Conservation (phyloP, 2,888 invertebrate species). For the Tiliacea aurago region DNA sequence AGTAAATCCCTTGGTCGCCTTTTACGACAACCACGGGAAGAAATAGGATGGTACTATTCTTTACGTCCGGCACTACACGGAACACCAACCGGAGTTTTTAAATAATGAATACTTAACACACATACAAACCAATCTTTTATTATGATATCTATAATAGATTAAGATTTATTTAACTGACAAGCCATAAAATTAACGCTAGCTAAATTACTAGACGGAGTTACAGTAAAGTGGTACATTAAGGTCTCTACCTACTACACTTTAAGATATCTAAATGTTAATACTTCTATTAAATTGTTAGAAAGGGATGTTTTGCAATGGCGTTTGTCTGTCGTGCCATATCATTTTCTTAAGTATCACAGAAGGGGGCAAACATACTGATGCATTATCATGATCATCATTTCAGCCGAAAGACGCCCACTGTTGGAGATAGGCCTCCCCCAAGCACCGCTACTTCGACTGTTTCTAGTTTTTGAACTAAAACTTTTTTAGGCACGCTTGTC, state of each 20-base stretch:
- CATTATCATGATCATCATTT: too few species aligned
- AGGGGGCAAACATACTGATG: not conserved
- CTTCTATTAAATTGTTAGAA: conserved; percentile 36
- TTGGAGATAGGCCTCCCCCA: too few species aligned
- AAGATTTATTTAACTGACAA: conserved; percentile 47
- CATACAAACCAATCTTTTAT: conserved; percentile 25
- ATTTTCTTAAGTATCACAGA: not conserved
- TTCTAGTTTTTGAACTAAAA: too few species aligned
- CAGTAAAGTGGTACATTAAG: conserved; percentile 51
- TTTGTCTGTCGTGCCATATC: not conserved
- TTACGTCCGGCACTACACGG: too few species aligned
- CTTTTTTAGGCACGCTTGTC: too few species aligned
- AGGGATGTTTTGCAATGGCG: conserved; percentile 21
- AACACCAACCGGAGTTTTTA: too few species aligned
- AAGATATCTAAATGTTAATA: conserved; percentile 32
- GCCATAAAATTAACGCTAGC: conserved; percentile 52
- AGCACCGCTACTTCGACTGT: too few species aligned
- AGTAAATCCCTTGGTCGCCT: too few species aligned
- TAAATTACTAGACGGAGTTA: conserved; percentile 51
- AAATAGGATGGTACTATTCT: too few species aligned
- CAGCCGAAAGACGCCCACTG: too few species aligned
- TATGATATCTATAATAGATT: conserved; percentile 12
- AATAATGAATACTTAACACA: too few species aligned
- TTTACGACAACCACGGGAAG: too few species aligned
- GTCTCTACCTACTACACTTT: conserved; percentile 8